Conservation (phyloP, 2,797 vertebrate genomes). For the Brachyrhaphis roseni region DNA sequence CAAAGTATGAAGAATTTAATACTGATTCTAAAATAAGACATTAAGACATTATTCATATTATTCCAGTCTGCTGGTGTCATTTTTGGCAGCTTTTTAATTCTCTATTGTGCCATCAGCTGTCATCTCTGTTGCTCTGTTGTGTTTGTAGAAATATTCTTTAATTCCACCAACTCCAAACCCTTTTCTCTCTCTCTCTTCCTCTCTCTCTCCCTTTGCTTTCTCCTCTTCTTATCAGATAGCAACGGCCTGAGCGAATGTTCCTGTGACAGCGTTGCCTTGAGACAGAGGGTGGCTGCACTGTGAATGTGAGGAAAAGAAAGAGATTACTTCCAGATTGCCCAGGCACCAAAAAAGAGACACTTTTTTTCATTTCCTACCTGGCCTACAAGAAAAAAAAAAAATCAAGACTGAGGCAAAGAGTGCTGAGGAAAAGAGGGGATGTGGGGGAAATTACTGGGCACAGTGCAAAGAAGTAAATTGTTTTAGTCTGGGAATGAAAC, state of each 20-base stretch:
- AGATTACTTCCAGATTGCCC: conserved; percentile 96
- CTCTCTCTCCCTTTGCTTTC: conserved; percentile 19
- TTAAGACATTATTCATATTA: conserved; percentile 30
- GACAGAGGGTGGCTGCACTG: conserved; percentile 90
- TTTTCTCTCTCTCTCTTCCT: background rate
- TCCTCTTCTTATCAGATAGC: conserved; percentile 86
- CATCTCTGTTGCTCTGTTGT: conserved; percentile 41
- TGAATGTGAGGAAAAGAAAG: conserved; percentile 84
- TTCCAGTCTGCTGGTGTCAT: conserved; percentile 43
- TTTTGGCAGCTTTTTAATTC: conserved; percentile 27
- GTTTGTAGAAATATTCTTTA: conserved; percentile 64
- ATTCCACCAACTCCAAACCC: conserved; percentile 38
- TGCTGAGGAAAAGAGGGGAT: conserved; percentile 49
- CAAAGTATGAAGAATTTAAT: conserved; percentile 8
- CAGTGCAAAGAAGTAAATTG: conserved; percentile 81
- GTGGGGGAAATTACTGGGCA: conserved; percentile 80
- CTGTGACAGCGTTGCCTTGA: conserved; percentile 95
- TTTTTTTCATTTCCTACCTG: conserved; percentile 89
- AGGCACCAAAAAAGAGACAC: conserved; percentile 85
- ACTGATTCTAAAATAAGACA: conserved; percentile 15
- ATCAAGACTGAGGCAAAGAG: conserved; percentile 51
- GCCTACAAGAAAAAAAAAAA: conserved; percentile 79
- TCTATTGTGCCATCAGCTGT: conserved; percentile 52
- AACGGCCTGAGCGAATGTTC: conserved; percentile 89
- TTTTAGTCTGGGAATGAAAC: conserved; percentile 84